Conservation (phyloP, 2,888 invertebrate species). For the Microctonus brassicae region DNA sequence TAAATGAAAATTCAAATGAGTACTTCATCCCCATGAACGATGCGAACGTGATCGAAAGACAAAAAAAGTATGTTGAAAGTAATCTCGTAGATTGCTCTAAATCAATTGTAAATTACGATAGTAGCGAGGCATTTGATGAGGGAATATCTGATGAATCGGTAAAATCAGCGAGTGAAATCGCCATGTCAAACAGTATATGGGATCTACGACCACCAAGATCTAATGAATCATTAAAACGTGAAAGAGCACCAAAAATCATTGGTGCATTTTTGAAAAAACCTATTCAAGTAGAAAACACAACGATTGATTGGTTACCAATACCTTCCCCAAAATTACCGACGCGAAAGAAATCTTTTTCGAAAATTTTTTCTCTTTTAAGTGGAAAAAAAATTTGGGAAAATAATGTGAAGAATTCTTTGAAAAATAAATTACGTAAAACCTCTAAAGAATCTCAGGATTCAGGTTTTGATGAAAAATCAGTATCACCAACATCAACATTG, state of each 20-base stretch:
- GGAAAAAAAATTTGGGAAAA: constrained; percentile 36
- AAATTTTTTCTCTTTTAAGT: constrained; percentile 49
- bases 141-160: constrained; percentile 26
- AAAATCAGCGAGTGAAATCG: not conserved
- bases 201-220: constrained; percentile 9
- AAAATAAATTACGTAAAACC: constrained; percentile 45
- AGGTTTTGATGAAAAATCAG: constrained; percentile 55
- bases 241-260: constrained; percentile 51
- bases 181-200: not conserved
- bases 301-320: constrained; percentile 58
- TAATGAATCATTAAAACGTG: constrained; percentile 37
- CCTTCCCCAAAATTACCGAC: constrained; percentile 51
- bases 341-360: constrained; percentile 56
- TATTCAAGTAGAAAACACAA: constrained; percentile 53
- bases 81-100: constrained; percentile 19
- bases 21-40: constrained; percentile 15
- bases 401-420: constrained; percentile 38
- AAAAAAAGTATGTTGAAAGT: constrained; percentile 20
- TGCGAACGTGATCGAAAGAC: constrained; percentile 29
- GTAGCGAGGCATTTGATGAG: constrained; percentile 34
- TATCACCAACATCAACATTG: constrained; percentile 45
- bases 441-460: constrained; percentile 48
- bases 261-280: constrained; percentile 58
- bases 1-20: constrained; percentile 21
- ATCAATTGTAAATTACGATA: constrained; percentile 14